These are phyloP conservation scores for Phodopus roborovskii DNA, from an alignment of 2,113 vertebrate genomes.

Conservation along the genomic window DNA sequence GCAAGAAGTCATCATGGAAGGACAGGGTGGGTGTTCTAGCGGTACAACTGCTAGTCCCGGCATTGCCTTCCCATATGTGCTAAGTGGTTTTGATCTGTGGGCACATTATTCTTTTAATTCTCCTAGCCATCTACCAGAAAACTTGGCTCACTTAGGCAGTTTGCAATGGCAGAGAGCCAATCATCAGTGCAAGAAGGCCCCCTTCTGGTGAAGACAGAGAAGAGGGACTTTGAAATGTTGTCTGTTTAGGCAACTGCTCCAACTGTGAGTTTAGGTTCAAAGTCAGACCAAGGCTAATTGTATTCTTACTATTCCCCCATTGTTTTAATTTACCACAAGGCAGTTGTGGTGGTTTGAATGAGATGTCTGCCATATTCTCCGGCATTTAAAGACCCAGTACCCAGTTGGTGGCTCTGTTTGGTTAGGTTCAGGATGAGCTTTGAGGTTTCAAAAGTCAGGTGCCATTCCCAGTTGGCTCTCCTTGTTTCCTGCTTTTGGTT, in stretches of 20 bases:
- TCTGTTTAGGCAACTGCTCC: background rate
- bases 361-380: background rate
- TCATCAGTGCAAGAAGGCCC: background rate
- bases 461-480: background rate
- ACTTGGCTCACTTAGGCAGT: background rate
- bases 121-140: background rate
- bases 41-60: background rate
- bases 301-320: background rate
- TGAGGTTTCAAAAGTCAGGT: background rate
- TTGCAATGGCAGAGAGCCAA: background rate
- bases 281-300: background rate
- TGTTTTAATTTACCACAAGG: background rate
- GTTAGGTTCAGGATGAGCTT: background rate
- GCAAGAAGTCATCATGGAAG: background rate
- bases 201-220: background rate
- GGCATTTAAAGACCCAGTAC: no score
- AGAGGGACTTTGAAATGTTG: background rate
- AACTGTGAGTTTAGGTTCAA: background rate
- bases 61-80: background rate
- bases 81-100: background rate
- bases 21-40: background rate
- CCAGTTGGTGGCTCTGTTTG: background rate
- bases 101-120: slow-evolving; percentile 16
- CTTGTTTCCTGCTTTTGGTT: background rate
- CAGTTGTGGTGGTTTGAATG: background rate